Conservation (phyloP, 2,888 invertebrate genomes). For the Pseudanteris insignis region DNA sequence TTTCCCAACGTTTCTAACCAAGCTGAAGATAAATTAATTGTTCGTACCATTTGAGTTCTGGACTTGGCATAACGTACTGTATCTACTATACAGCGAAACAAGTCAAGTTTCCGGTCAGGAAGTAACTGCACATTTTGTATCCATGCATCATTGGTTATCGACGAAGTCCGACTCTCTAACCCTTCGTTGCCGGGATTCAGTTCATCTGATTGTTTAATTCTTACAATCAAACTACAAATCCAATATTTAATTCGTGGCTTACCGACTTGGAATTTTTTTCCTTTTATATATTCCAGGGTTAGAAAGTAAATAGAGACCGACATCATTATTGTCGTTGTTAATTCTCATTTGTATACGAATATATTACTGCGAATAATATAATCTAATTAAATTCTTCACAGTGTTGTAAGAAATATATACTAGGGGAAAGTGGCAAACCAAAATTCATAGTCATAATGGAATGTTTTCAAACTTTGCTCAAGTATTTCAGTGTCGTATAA, state of each 20-base stretch:
- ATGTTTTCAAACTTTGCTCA: too few species aligned
- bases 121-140: conserved; percentile 33
- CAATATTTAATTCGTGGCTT: too few species aligned
- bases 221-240: neutral
- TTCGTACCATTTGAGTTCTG: conserved; percentile 22
- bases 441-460: too few species aligned
- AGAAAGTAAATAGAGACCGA: too few species aligned
- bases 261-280: too few species aligned
- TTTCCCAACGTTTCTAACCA: too few species aligned
- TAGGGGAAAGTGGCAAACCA: too few species aligned
- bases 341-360: neutral
- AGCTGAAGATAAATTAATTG: conserved; percentile 15
- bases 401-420: too few species aligned
- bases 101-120: conserved; percentile 40
- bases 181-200: conserved; percentile 19
- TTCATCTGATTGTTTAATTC: conserved; percentile 6
- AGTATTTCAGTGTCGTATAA: too few species aligned
- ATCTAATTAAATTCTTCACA: too few species aligned
- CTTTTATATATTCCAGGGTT: too few species aligned
- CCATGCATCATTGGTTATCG: conserved; percentile 44
- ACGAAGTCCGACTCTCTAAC: conserved; percentile 32
- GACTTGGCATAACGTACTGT: conserved; percentile 15
- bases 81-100: conserved; percentile 18
- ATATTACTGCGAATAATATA: too few species aligned
- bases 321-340: neutral